Evolutionary conservation across 2,113 vertebrate genomes (phyloP).

Genomic region (Himantopus leucocephalus): DNA sequence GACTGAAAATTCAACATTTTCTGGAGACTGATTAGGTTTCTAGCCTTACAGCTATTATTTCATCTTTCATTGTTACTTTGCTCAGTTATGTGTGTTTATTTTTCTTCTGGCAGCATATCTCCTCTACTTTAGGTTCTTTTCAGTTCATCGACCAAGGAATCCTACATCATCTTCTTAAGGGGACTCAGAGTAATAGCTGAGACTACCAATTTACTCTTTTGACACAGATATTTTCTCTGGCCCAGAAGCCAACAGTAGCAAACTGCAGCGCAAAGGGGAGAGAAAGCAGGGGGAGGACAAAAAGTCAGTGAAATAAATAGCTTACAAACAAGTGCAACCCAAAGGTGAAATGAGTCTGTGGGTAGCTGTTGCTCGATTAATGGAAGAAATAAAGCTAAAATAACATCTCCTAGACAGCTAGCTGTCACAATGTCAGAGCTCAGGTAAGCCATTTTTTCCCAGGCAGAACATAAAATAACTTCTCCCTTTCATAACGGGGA

Average conservation of each 20-base stretch:
- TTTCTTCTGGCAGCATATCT: neutral
- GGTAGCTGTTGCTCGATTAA: neutral
- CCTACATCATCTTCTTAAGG: neutral
- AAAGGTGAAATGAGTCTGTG: constrained; percentile 33
- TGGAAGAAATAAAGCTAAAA: constrained; percentile 42
- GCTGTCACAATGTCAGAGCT: constrained; percentile 2
- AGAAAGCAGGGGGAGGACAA: neutral
- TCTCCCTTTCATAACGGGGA: neutral
- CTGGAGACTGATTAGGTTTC: neutral
- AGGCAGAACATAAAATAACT: constrained; percentile 4
- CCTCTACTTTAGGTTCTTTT: neutral
- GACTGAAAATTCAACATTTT: neutral
- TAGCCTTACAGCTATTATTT: constrained; percentile 43
- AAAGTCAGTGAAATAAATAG: constrained; percentile 36
- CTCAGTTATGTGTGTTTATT: neutral
- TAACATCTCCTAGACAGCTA: neutral
- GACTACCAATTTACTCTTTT: neutral
- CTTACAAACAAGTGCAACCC: constrained; percentile 14
- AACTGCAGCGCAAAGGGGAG: neutral
- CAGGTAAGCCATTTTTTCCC: neutral
- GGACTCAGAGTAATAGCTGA: neutral
- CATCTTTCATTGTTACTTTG: constrained; percentile 33
- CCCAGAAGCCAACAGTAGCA: neutral
- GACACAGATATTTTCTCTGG: neutral
- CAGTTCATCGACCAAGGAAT: neutral